Percentiles rank a stretch among this genome's conserved stretches.
Conservation (phyloP, 2,113 vertebrate species). For the Brachirus orientalis region DNA sequence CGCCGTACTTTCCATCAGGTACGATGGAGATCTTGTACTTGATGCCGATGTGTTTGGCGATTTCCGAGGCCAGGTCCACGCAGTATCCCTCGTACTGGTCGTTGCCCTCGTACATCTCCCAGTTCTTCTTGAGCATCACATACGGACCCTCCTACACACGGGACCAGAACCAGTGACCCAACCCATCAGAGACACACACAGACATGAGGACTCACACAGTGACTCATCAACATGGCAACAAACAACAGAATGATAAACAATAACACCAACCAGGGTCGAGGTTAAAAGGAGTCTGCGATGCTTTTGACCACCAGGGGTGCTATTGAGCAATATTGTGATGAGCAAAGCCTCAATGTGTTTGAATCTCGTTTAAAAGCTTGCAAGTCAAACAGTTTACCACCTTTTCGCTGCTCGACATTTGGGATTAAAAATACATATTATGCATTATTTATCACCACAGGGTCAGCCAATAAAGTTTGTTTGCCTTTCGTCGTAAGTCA, state of each 20-base stretch:
- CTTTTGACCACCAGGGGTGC: background rate
- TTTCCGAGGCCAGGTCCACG: constrained; percentile 98
- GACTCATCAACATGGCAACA: constrained; percentile 10
- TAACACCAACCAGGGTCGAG: constrained; percentile 7
- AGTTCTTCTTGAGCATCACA: constrained; percentile 99
- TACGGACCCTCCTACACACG: constrained; percentile 98
- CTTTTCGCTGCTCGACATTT: too few relatives aligned
- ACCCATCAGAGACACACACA: constrained; percentile 49
- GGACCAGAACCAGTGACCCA: constrained; percentile 79
- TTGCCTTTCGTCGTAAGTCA: too few relatives aligned
- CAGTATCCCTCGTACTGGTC: constrained; percentile 99
- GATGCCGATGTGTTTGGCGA: constrained; percentile 99
- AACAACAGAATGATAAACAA: constrained; percentile 31
- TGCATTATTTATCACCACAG: too few relatives aligned
- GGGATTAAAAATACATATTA: too few relatives aligned
- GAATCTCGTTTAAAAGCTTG: too few relatives aligned
- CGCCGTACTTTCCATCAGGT: constrained; percentile 98
- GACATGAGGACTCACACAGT: constrained; percentile 23
- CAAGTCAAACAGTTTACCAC: too few relatives aligned
- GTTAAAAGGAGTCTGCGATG: background rate
- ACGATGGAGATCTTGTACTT: constrained; percentile 99
- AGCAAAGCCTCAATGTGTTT: background rate
- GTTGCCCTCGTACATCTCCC: constrained; percentile 97
- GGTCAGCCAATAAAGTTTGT: too few relatives aligned
- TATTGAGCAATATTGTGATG: constrained; percentile 5